A percentile compares a stretch with the other conserved stretches of the same genome.
These are phyloP conservation scores for Desmodus rotundus DNA, from an alignment of 2,113 vertebrate species.

Conservation along the genomic window DNA sequence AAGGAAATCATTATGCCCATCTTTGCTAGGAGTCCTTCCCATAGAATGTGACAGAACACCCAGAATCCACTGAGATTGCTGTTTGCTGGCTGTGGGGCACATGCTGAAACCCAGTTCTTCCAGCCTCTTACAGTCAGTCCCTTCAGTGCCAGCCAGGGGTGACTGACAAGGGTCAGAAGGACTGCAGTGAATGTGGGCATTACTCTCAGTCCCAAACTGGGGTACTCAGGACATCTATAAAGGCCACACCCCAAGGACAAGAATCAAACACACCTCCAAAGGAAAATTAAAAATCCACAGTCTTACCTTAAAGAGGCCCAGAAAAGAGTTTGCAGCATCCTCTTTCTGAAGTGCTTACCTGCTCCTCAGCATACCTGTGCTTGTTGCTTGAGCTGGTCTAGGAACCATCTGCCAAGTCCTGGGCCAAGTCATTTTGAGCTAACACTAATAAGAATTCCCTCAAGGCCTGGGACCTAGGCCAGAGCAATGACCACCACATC, in stretches of 20 bases:
- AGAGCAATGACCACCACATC: conserved; percentile 69
- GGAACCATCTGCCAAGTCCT: not conserved
- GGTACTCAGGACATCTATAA: not conserved
- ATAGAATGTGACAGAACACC: not conserved
- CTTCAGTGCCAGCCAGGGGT: not conserved
- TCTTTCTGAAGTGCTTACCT: not conserved
- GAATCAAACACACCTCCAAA: not conserved
- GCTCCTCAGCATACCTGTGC: not conserved
- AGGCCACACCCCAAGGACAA: not conserved
- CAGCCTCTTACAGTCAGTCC: not conserved
- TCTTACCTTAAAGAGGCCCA: not conserved
- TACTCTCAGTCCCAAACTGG: not conserved
- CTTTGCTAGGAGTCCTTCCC: not conserved
- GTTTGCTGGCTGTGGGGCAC: not conserved
- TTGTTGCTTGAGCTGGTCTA: not conserved
- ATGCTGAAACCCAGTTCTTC: not conserved
- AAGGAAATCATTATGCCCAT: not conserved
- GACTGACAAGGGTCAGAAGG: not conserved
- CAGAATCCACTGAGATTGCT: not conserved
- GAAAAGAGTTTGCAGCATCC: not conserved
- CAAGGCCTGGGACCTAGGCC: not conserved
- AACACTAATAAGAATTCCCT: not conserved
- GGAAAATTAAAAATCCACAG: not conserved
- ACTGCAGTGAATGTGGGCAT: not conserved
- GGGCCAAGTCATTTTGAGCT: not conserved